Evolutionary conservation across 2,888 invertebrate genomes (phyloP).

Genomic region (Epistrophe grossulariae): DNA sequence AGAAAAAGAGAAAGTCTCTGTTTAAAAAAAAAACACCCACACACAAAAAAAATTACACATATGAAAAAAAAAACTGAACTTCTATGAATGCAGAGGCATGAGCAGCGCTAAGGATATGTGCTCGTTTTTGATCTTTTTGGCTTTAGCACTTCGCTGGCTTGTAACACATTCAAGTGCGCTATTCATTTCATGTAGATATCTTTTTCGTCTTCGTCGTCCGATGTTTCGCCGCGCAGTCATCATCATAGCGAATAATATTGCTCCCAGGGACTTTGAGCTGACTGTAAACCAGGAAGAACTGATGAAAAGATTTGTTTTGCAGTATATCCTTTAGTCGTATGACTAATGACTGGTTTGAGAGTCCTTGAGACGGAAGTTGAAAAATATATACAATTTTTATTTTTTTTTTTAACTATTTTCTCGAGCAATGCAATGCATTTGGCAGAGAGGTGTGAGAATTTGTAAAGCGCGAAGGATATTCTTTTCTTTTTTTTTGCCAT

Average conservation of each 20-base stretch:
- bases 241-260: constrained; percentile 44
- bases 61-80: constrained; percentile 2
- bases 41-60: neutral
- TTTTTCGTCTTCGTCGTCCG: constrained; percentile 32
- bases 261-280: constrained; percentile 49
- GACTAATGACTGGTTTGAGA: constrained; percentile 74
- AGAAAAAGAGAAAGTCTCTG: constrained; percentile 40
- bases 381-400: constrained; percentile 52
- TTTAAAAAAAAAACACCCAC: neutral
- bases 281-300: constrained; percentile 66
- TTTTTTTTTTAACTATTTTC: constrained; percentile 14
- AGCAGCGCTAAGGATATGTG: constrained; percentile 61
- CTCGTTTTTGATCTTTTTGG: constrained; percentile 64
- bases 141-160: constrained; percentile 70
- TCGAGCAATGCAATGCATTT: neutral
- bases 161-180: constrained; percentile 73
- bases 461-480: constrained; percentile 19
- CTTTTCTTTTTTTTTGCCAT: neutral
- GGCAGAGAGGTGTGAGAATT: constrained; percentile 54
- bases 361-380: constrained; percentile 72
- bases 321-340: constrained; percentile 73
- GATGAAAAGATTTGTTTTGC: constrained; percentile 75
- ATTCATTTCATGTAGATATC: constrained; percentile 71
- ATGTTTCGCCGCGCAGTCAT: constrained; percentile 28
- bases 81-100: constrained; percentile 38